phyloP scores from a whole-genome alignment of 1,140 invertebrate genomes.

The Mercenaria mercenaria region DNA sequence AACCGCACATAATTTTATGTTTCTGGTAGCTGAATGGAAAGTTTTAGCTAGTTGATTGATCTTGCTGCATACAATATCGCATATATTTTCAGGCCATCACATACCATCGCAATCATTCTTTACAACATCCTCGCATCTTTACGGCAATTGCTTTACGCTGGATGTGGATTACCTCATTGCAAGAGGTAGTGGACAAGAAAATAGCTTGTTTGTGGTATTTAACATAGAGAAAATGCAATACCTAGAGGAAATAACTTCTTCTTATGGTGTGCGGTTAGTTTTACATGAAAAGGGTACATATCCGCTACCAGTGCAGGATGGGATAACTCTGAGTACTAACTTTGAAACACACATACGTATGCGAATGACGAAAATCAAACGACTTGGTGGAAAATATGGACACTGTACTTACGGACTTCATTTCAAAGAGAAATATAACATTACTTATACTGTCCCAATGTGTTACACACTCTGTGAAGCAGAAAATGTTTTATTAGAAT shows the following conservation, averaged over 20 bases:
- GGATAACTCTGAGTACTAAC: slow-evolving; percentile 9
- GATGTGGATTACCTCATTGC: background rate
- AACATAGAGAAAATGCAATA: slow-evolving; percentile 6
- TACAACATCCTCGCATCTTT: background rate
- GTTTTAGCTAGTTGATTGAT: background rate
- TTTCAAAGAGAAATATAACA: background rate
- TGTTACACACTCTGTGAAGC: slow-evolving; percentile 24
- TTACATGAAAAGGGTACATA: slow-evolving; percentile 28
- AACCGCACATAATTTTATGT: too few relatives aligned
- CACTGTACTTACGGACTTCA: background rate
- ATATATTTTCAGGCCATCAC: background rate
- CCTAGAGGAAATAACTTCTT: background rate
- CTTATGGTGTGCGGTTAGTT: slow-evolving; percentile 12
- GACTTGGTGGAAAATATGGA: slow-evolving; percentile 29
- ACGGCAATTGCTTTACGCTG: slow-evolving; percentile 33
- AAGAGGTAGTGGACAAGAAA: background rate
- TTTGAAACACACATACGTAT: slow-evolving; percentile 30
- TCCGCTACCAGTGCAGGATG: slow-evolving; percentile 15
- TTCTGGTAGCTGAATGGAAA: too few relatives aligned
- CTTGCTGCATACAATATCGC: background rate
- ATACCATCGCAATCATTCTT: background rate
- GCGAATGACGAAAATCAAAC: background rate
- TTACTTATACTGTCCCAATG: background rate
- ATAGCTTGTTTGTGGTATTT: slow-evolving; percentile 3
- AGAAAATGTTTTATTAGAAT: background rate